phyloP scores from a whole-genome alignment of 2,888 invertebrate species.

The Plebejus anna region DNA sequence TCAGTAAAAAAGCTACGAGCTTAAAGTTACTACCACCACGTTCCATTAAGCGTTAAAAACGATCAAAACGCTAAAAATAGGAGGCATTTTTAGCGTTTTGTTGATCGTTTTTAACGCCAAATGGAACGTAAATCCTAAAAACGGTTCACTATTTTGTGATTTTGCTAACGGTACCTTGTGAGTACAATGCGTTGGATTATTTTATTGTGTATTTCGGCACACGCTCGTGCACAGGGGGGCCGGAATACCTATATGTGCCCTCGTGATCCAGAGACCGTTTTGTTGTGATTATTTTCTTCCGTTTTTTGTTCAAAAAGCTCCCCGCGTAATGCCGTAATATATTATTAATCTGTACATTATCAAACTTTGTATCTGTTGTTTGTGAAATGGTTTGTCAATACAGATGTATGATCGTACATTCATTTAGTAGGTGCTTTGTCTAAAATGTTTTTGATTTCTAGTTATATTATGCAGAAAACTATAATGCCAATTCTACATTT shows the following conservation, averaged over 20 bases:
- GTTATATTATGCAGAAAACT: background rate
- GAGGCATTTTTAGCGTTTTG: too few relatives aligned
- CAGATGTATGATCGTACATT: background rate
- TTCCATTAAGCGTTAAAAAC: too few relatives aligned
- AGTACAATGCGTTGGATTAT: constrained; percentile 68
- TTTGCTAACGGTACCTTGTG: constrained; percentile 48
- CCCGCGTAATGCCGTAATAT: background rate
- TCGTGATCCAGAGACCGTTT: constrained; percentile 44
- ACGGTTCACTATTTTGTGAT: background rate
- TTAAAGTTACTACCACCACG: too few relatives aligned
- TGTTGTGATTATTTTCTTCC: constrained; percentile 38
- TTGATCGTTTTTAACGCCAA: too few relatives aligned
- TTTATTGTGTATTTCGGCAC: constrained; percentile 71
- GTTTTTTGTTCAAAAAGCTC: constrained; percentile 30
- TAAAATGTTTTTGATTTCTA: background rate
- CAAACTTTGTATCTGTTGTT: constrained; percentile 12
- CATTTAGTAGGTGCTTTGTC: background rate
- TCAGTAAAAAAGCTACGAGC: too few relatives aligned
- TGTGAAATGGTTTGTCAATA: background rate
- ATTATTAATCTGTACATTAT: constrained; percentile 15
- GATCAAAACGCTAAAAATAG: too few relatives aligned
- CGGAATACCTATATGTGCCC: constrained; percentile 45
- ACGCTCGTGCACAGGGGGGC: constrained; percentile 49
- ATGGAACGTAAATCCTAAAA: background rate
- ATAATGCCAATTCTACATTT: too few relatives aligned